Evolutionary conservation across 2,888 invertebrate genomes (phyloP).

Genomic region (Autographa gamma): DNA sequence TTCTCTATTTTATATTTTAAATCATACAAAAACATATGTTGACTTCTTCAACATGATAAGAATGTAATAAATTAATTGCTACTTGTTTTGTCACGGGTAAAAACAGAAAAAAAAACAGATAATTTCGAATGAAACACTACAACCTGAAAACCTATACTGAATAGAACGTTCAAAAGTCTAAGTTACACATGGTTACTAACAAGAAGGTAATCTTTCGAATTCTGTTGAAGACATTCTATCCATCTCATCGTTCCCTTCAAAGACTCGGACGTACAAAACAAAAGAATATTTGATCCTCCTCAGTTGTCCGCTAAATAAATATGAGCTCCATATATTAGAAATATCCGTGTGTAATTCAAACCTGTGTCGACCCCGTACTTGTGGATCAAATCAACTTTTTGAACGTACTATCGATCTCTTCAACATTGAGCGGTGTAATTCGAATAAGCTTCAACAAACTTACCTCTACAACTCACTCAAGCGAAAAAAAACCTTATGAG

Average conservation of each 20-base stretch:
- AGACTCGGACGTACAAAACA: not conserved
- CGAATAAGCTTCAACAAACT: constrained; percentile 68
- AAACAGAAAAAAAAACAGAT: too few species aligned
- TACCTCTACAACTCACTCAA: constrained; percentile 16
- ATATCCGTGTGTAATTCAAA: constrained; percentile 51
- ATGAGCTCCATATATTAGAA: constrained; percentile 35
- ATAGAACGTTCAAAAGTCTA: too few species aligned
- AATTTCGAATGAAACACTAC: too few species aligned
- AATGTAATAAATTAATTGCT: too few species aligned
- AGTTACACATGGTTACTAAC: too few species aligned
- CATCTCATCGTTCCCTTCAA: not conserved
- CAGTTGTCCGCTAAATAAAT: constrained; percentile 16
- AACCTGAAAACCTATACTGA: too few species aligned
- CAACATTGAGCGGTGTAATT: constrained; percentile 73
- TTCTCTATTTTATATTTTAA: too few species aligned
- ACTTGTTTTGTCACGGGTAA: too few species aligned
- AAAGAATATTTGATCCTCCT: not conserved
- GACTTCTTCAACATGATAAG: too few species aligned
- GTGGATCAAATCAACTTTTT: constrained; percentile 78
- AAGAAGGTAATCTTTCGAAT: too few species aligned
- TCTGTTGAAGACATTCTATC: too few species aligned
- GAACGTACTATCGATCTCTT: constrained; percentile 78
- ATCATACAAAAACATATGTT: too few species aligned
- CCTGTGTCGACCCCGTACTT: constrained; percentile 58
- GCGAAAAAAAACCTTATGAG: constrained; percentile 42